A percentile compares a stretch with the other conserved stretches of the same genome.
phyloP scores from a whole-genome alignment of 2,113 vertebrate genomes.

The Lycaon pictus region DNA sequence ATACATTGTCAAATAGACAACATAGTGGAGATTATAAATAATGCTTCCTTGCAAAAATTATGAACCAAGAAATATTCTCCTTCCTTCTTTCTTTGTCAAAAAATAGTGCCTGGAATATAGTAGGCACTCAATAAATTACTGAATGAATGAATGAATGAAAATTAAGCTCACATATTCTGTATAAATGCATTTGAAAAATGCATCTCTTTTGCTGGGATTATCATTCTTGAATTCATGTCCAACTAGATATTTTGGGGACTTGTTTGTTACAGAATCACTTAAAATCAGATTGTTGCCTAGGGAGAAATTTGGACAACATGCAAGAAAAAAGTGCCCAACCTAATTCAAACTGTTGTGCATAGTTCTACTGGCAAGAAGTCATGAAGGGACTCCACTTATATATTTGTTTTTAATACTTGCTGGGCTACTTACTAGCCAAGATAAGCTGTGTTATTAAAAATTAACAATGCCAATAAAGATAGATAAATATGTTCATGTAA shows the following conservation, averaged over 20 bases:
- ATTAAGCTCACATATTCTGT: not conserved
- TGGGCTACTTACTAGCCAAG: slow-evolving; percentile 20
- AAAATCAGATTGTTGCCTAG: not conserved
- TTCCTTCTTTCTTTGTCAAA: not conserved
- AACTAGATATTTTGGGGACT: slow-evolving; percentile 1
- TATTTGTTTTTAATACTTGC: slow-evolving; percentile 51
- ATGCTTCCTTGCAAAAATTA: not conserved
- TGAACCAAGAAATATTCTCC: not conserved
- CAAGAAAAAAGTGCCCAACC: not conserved
- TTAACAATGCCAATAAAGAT: slow-evolving; percentile 20
- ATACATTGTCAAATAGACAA: not conserved
- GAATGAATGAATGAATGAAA: not conserved
- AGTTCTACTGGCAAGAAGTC: not conserved
- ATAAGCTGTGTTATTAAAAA: slow-evolving; percentile 56
- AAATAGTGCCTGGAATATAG: not conserved
- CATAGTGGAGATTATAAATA: not conserved
- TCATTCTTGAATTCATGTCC: slow-evolving; percentile 26
- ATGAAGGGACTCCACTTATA: not conserved
- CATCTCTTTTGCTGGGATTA: slow-evolving; percentile 10
- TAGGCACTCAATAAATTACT: not conserved
- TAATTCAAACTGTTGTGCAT: not conserved
- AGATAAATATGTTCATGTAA: not conserved
- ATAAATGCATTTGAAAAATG: slow-evolving; percentile 33
- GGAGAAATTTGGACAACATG: not conserved
- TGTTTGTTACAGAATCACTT: not conserved